Conservation (phyloP, 1,140 invertebrate species). For the Dolichoris vasculosae region DNA sequence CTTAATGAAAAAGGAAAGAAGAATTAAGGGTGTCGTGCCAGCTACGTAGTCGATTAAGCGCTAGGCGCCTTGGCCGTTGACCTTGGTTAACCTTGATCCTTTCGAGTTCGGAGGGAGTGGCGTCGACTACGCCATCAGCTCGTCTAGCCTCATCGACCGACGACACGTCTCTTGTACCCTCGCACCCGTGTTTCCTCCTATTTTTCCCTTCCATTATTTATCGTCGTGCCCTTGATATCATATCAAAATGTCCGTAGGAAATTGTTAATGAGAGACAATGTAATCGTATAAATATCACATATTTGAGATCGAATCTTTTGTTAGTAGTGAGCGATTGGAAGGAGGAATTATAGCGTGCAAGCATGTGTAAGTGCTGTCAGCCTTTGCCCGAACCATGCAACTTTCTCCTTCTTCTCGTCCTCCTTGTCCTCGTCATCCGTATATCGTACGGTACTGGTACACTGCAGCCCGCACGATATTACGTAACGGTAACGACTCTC, state of each 20-base stretch:
- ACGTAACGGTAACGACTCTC: constrained; percentile 74
- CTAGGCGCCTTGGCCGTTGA: constrained; percentile 22
- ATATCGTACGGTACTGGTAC: constrained; percentile 45
- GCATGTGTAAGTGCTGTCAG: constrained; percentile 70
- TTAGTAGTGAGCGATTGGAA: background rate
- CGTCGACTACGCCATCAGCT: constrained; percentile 56
- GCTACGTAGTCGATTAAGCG: constrained; percentile 12
- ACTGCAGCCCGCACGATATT: constrained; percentile 57
- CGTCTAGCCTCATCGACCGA: constrained; percentile 71
- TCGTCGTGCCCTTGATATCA: background rate
- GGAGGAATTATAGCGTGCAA: constrained; percentile 1
- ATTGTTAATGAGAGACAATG: too few relatives aligned
- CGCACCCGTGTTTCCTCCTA: background rate
- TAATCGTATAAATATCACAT: background rate
- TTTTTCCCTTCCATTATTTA: constrained; percentile 24
- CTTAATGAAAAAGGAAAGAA: background rate
- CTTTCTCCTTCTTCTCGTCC: constrained; percentile 64
- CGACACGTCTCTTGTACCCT: constrained; percentile 42
- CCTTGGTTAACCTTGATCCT: constrained; percentile 48
- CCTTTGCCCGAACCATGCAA: constrained; percentile 68
- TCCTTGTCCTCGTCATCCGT: constrained; percentile 51
- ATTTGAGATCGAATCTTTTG: background rate
- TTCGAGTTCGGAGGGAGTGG: constrained; percentile 45
- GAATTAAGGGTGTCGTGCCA: background rate
- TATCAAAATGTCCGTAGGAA: background rate